These are phyloP conservation scores for Lydus trimaculatus DNA, from an alignment of 2,888 invertebrate species.

Conservation along the genomic window DNA sequence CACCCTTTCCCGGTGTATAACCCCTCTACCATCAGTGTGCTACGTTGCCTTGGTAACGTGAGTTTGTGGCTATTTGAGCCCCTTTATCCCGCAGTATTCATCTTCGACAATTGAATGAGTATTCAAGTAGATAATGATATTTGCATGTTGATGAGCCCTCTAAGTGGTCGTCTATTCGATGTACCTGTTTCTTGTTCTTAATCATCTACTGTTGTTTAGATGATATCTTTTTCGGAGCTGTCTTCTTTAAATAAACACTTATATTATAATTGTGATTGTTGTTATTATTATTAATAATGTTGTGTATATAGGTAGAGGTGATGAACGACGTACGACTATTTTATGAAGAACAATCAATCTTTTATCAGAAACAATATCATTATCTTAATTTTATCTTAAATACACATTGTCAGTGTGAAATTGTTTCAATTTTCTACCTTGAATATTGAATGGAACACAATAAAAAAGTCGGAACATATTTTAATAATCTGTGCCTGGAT, in stretches of 20 bases:
- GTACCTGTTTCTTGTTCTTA: slow-evolving; percentile 24
- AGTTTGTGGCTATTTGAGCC: slow-evolving; percentile 58
- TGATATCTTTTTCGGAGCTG: not conserved
- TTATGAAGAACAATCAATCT: not conserved
- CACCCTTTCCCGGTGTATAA: slow-evolving; percentile 56
- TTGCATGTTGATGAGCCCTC: slow-evolving; percentile 58
- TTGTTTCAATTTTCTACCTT: too few species aligned
- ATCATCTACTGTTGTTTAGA: slow-evolving; percentile 7
- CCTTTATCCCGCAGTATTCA: slow-evolving; percentile 58
- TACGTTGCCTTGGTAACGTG: slow-evolving; percentile 53
- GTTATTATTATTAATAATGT: not conserved
- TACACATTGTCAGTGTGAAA: too few species aligned
- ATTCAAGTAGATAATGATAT: slow-evolving; percentile 60
- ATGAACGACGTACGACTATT: not conserved
- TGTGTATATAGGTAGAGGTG: too few species aligned
- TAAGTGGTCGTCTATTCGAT: slow-evolving; percentile 50
- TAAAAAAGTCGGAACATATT: not conserved
- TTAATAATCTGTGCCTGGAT: slow-evolving; percentile 19
- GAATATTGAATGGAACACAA: too few species aligned
- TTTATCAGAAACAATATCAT: not conserved
- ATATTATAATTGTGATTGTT: not conserved
- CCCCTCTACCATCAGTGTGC: slow-evolving; percentile 37
- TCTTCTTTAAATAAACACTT: too few species aligned
- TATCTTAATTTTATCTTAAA: not conserved
- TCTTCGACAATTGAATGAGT: slow-evolving; percentile 61